A percentile compares a stretch with the other conserved stretches of the same genome.
These are phyloP conservation scores for Tetragnatha versicolor DNA, from an alignment of 1,140 invertebrate genomes.

Conservation along the genomic window DNA sequence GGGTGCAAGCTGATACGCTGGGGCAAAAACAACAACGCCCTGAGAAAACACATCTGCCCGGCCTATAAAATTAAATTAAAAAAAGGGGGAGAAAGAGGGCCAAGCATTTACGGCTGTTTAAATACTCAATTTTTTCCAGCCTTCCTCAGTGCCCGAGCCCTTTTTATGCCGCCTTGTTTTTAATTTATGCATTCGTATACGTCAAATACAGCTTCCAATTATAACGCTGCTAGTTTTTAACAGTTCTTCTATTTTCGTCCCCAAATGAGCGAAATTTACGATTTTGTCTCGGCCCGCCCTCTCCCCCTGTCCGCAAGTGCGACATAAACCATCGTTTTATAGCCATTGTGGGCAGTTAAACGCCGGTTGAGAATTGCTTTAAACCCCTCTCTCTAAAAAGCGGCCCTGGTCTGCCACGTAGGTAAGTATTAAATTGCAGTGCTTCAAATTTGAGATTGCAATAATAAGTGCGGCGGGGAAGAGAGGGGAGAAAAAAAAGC, in stretches of 20 bases:
- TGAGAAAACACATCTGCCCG: too few species aligned
- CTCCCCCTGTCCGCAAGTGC: conserved; percentile 32
- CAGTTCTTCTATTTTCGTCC: conserved; percentile 42
- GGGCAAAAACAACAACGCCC: too few species aligned
- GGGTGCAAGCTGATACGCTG: too few species aligned
- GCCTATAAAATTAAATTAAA: conserved; percentile 32
- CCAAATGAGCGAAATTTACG: conserved; percentile 53
- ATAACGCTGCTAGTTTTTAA: conserved; percentile 4
- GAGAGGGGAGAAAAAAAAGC: conserved; percentile 1
- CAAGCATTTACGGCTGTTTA: conserved; percentile 34
- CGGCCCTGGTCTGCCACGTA: conserved; percentile 6
- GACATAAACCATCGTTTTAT: conserved; percentile 55
- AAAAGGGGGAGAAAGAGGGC: neutral
- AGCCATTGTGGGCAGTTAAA: conserved; percentile 51
- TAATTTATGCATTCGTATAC: conserved; percentile 25
- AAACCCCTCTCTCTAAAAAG: conserved; percentile 49
- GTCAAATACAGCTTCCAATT: conserved; percentile 22
- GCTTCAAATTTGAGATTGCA: conserved; percentile 51
- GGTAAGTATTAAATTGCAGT: conserved; percentile 50
- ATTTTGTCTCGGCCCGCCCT: conserved; percentile 22
- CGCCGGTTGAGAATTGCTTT: conserved; percentile 39
- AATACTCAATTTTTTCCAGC: conserved; percentile 15
- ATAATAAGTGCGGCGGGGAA: neutral
- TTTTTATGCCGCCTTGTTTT: conserved; percentile 29
- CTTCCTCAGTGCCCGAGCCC: neutral